Evolutionary conservation across 2,113 vertebrate genomes (phyloP).

Genomic region (Alligator sinensis): DNA sequence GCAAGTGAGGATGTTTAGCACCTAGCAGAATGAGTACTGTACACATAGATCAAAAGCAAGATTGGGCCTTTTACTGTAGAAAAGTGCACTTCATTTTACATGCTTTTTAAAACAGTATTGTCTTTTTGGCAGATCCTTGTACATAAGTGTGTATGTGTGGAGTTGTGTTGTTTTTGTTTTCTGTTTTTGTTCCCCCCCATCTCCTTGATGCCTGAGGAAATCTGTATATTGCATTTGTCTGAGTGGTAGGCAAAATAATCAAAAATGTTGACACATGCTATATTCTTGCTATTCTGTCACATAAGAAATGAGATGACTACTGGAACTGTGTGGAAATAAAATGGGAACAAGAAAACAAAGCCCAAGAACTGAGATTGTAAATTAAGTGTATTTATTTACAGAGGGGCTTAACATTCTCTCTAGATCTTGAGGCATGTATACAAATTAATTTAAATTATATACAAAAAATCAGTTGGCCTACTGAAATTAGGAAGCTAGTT

Average conservation of each 20-base stretch:
- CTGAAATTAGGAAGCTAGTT: neutral
- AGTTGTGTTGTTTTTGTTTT: constrained; percentile 32
- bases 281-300: neutral
- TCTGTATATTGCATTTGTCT: neutral
- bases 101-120: constrained; percentile 30
- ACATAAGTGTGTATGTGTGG: neutral
- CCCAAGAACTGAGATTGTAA: neutral
- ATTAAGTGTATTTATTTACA: neutral
- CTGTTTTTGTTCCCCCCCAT: neutral
- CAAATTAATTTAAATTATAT: neutral
- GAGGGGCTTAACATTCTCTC: neutral
- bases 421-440: neutral
- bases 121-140: constrained; percentile 49
- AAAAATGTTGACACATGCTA: accelerated
- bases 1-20: neutral
- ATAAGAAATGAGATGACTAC: neutral
- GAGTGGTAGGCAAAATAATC: neutral
- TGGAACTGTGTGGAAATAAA: neutral
- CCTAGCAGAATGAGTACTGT: neutral
- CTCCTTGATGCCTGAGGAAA: constrained; percentile 8
- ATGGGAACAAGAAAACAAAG: neutral
- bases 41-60: neutral
- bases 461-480: neutral
- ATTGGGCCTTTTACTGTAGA: constrained; percentile 5
- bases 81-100: constrained; percentile 35